phyloP scores from a whole-genome alignment of 1,140 invertebrate genomes.

The Ostrea denselamellosa region DNA sequence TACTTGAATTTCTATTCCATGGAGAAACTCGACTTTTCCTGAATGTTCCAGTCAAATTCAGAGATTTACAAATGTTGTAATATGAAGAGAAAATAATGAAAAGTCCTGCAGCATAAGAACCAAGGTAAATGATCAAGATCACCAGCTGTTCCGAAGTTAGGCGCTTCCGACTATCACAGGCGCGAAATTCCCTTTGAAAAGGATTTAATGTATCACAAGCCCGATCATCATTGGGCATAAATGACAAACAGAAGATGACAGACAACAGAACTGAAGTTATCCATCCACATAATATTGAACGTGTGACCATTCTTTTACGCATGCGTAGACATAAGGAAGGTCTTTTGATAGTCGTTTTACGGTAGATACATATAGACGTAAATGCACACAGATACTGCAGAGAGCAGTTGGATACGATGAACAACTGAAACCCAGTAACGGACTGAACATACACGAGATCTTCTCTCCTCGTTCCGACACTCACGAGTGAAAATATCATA shows the following conservation, averaged over 20 bases:
- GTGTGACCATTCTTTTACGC: constrained; percentile 61
- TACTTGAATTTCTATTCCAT: constrained; percentile 49
- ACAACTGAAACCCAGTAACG: constrained; percentile 64
- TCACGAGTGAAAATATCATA: constrained; percentile 61
- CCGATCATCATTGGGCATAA: constrained; percentile 47
- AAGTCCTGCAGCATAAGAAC: constrained; percentile 52
- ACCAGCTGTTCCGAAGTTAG: constrained; percentile 48
- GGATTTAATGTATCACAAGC: constrained; percentile 57
- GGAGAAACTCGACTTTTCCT: constrained; percentile 61
- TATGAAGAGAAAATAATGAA: constrained; percentile 62
- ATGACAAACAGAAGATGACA: constrained; percentile 61
- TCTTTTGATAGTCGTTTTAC: constrained; percentile 62
- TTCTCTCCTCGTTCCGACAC: constrained; percentile 51
- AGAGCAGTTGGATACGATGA: constrained; percentile 62
- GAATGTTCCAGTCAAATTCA: constrained; percentile 57
- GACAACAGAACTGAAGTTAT: constrained; percentile 60
- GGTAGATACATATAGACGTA: constrained; percentile 68
- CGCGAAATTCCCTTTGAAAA: constrained; percentile 54
- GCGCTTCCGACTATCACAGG: neutral
- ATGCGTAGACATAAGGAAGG: constrained; percentile 59
- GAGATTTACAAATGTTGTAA: constrained; percentile 64
- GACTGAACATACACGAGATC: constrained; percentile 38
- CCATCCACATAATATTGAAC: constrained; percentile 63
- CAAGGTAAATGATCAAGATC: constrained; percentile 55
- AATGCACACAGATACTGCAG: constrained; percentile 71